Base-by-base conservation (phyloP, 2,888 invertebrate species). In the Anthrax anthrax region DNA sequence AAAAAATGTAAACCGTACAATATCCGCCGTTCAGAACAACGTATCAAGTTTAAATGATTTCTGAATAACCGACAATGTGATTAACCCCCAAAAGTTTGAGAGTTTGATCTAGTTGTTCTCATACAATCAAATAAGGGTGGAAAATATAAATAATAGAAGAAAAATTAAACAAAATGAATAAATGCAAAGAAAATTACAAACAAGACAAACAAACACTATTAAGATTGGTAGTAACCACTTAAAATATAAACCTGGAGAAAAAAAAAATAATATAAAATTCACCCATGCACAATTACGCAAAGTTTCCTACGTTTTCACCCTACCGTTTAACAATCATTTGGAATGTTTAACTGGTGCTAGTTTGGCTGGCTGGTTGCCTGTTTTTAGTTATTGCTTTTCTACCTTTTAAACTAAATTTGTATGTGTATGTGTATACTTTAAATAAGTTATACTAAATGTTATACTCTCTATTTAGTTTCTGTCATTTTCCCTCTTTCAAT, bases 211-310 rank as follows among this genome's bases (percentile, higher is more conserved):
- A 9, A 8, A 39, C 10, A 38, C 14, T 23, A 12, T 32, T 32
- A 32, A 12, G 29, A 12, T 12, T 32, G 29, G 29, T 32, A 32
- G 29, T 12, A 32, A 44, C 12, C 27, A 23, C 19, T 39, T n/a
- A 37, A 46, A 46, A 32, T 17, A n/a, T 40, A 32, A 38, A 37
- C 19, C 18, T 16, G 3, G 18, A 42, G 37, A 14, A 42, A 38
- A 29, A 10, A 41, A 32, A 12, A 32, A 9, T 12, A 32, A 43
- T 45, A 47, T 43, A 49, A 51, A 48, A 47, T 47, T 47, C 51
- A 51, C 49, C 51, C 47, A 47, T 49, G 49, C 51, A 51, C 51
- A 49, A 49, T 51, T 51, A 51, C 51, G 44, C 49, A 47, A 39
- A 47, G 12, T 12, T 32, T 32, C 13, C 29, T 32, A 32, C 29